Evolutionary conservation across 2,888 invertebrate genomes (phyloP).

Genomic region (Prostheceraeus crozeri): DNA sequence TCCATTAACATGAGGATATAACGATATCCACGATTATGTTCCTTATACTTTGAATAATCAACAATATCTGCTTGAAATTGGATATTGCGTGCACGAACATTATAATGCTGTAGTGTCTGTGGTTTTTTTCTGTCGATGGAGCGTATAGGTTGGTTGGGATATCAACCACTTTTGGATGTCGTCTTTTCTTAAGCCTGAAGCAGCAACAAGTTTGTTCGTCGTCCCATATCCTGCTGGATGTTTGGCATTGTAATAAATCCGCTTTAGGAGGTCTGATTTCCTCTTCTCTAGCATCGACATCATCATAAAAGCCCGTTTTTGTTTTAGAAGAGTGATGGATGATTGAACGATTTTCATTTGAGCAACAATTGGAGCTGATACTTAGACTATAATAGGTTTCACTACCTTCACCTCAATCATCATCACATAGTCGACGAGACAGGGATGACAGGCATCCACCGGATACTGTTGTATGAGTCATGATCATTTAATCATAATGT

Average conservation of each 20-base stretch:
- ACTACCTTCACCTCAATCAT: too few species aligned
- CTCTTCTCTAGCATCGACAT: too few species aligned
- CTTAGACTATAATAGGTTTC: too few species aligned
- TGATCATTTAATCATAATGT: too few species aligned
- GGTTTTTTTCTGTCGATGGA: slow-evolving; percentile 39
- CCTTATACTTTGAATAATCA: slow-evolving; percentile 39
- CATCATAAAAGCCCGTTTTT: too few species aligned
- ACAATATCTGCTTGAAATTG: slow-evolving; percentile 44
- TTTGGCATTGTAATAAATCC: slow-evolving; percentile 2
- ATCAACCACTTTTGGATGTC: slow-evolving; percentile 33
- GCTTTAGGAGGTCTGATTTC: too few species aligned
- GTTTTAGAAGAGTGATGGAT: too few species aligned
- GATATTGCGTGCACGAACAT: slow-evolving; percentile 42
- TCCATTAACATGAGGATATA: slow-evolving; percentile 45
- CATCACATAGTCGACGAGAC: too few species aligned
- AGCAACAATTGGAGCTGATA: too few species aligned
- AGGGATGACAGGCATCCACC: too few species aligned
- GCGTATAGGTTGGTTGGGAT: slow-evolving; percentile 40
- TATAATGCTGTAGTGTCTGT: slow-evolving; percentile 38
- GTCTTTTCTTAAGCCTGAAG: not conserved
- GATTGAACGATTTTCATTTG: too few species aligned
- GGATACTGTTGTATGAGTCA: too few species aligned
- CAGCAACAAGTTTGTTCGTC: not conserved
- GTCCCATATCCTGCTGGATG: slow-evolving; percentile 5
- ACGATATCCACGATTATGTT: slow-evolving; percentile 42